Evolutionary conservation across 92 coral and sea anemone species (phyloP).

Genomic region (Epizoanthus rinbou): DNA sequence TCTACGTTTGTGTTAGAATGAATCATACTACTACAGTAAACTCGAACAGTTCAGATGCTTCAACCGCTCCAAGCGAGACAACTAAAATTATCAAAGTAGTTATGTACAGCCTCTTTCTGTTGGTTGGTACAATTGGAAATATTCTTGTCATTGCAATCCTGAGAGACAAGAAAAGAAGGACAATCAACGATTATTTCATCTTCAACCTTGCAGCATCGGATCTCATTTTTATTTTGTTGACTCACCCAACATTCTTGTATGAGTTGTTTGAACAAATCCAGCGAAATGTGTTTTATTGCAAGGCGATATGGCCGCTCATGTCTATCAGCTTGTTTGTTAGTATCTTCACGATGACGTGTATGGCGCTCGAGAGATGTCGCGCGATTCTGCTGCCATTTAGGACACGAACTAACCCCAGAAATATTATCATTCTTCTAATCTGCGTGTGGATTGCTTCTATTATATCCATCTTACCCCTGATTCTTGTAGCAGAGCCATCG

Average conservation of each 20-base stretch:
- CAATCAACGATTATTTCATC: constrained; percentile 76
- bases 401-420: constrained; percentile 64
- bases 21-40: not conserved
- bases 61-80: constrained; percentile 39
- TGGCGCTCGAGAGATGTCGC: constrained; percentile 82
- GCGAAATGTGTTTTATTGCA: constrained; percentile 74
- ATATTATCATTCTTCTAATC: constrained; percentile 49
- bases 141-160: constrained; percentile 64
- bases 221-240: constrained; percentile 66
- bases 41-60: not conserved
- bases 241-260: constrained; percentile 75
- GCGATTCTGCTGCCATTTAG: constrained; percentile 74
- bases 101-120: constrained; percentile 61
- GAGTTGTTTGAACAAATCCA: constrained; percentile 63
- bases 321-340: constrained; percentile 76
- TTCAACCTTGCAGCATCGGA: constrained; percentile 77
- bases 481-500: constrained; percentile 60
- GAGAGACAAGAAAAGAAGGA: constrained; percentile 64
- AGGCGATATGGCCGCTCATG: constrained; percentile 87
- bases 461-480: constrained; percentile 64
- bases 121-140: constrained; percentile 77
- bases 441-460: constrained; percentile 64
- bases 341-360: constrained; percentile 66
- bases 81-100: constrained; percentile 61
- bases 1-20: not conserved